phyloP scores from a whole-genome alignment of 2,797 vertebrate genomes.

The Dendrocincla fuliginosa region DNA sequence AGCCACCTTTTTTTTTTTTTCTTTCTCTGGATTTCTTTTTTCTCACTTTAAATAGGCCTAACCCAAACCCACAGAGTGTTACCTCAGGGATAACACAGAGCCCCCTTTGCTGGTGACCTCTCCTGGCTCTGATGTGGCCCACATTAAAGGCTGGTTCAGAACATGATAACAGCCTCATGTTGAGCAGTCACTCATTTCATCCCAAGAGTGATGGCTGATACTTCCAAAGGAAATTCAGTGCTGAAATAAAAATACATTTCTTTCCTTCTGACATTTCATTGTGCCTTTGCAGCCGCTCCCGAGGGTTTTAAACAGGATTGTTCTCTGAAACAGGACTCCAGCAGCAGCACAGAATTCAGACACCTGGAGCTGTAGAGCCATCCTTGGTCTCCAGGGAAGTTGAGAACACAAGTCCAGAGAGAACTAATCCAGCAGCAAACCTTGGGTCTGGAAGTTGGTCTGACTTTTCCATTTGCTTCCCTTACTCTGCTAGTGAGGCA shows the following conservation, averaged over 20 bases:
- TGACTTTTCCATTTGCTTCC: neutral
- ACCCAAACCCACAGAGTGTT: neutral
- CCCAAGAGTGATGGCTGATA: neutral
- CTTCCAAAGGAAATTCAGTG: neutral
- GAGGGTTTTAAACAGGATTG: neutral
- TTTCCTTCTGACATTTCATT: neutral
- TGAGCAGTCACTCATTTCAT: neutral
- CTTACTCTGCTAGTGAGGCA: neutral
- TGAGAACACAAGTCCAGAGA: neutral
- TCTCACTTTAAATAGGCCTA: neutral
- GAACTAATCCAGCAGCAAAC: neutral
- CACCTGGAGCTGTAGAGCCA: neutral
- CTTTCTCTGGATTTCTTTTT: neutral
- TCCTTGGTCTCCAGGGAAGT: neutral
- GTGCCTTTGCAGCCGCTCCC: neutral
- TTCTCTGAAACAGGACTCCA: neutral
- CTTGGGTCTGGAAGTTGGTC: neutral
- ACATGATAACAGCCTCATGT: neutral
- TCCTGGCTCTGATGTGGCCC: neutral
- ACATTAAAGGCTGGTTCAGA: neutral
- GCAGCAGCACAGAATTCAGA: neutral
- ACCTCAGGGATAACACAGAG: neutral
- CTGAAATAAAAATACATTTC: neutral
- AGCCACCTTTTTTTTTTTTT: neutral
- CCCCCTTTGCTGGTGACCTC: neutral